phyloP scores from a whole-genome alignment of 2,888 invertebrate species.

The Dasysyrphus albostriatus region DNA sequence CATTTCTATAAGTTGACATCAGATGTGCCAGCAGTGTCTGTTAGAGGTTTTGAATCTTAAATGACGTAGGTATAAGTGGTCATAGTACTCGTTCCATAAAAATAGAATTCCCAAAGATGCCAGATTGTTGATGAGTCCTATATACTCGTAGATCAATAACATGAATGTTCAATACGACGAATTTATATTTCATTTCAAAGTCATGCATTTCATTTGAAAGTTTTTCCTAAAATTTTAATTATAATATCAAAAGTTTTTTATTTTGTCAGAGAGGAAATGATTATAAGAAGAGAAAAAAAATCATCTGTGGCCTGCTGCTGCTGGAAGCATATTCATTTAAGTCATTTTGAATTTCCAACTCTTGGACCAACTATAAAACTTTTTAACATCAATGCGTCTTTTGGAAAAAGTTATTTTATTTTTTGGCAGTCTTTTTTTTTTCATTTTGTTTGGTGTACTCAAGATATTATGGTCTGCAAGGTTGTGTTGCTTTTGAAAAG shows the following conservation, averaged over 20 bases:
- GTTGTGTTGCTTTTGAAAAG: too few species aligned
- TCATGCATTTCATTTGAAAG: neutral
- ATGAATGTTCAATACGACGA: neutral
- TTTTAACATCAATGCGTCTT: neutral
- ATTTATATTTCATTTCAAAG: neutral
- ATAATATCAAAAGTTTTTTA: neutral
- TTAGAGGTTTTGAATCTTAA: neutral
- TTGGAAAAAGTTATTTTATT: neutral
- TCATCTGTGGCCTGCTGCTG: neutral
- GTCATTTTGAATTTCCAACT: slow-evolving; percentile 1
- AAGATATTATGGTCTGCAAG: too few species aligned
- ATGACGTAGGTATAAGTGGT: neutral
- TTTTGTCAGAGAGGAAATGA: neutral
- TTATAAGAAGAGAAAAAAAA: neutral
- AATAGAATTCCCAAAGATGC: neutral
- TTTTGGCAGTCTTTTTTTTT: neutral
- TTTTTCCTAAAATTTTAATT: neutral
- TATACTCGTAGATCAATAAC: too few species aligned
- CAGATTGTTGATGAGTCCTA: neutral
- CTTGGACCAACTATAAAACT: neutral
- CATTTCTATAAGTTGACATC: neutral
- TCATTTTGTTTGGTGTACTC: too few species aligned
- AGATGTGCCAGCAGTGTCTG: neutral
- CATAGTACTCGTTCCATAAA: neutral
- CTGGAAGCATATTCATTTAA: neutral